These are phyloP conservation scores for Xiphophorus birchmanni DNA, from an alignment of 2,797 vertebrate genomes.

Conservation along the genomic window DNA sequence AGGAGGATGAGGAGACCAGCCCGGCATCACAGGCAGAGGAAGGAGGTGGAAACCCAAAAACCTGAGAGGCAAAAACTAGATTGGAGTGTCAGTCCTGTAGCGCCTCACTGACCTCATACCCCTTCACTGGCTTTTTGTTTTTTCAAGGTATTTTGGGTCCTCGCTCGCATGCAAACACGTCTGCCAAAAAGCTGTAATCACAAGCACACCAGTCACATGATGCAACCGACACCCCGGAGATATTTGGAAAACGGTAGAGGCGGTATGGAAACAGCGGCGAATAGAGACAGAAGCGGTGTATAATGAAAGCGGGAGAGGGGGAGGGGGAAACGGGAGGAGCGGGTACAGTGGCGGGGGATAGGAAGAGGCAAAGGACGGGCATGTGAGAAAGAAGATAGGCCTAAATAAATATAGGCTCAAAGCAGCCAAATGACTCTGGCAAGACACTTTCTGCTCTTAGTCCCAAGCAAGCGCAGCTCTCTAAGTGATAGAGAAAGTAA, in stretches of 20 bases:
- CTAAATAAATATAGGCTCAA: conserved; percentile 65
- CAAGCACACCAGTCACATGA: conserved; percentile 76
- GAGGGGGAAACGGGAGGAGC: not conserved
- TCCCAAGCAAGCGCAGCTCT: conserved; percentile 71
- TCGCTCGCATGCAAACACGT: conserved; percentile 31
- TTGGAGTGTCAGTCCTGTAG: conserved; percentile 27
- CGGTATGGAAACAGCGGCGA: conserved; percentile 44
- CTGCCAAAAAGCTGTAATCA: conserved; percentile 75
- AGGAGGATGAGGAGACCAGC: conserved; percentile 50
- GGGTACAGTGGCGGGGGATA: not conserved
- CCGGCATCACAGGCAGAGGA: conserved; percentile 50
- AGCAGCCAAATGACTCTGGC: conserved; percentile 79
- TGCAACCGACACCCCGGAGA: conserved; percentile 73
- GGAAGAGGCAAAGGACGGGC: conserved; percentile 47
- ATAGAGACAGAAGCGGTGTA: conserved; percentile 48
- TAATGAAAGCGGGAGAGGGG: conserved; percentile 33
- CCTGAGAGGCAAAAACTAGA: conserved; percentile 26
- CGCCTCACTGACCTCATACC: conserved; percentile 42
- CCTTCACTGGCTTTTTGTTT: conserved; percentile 34
- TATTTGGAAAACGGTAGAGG: conserved; percentile 70
- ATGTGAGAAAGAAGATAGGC: conserved; percentile 66
- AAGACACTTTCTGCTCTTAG: conserved; percentile 66
- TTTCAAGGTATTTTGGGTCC: conserved; percentile 60
- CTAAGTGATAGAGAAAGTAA: conserved; percentile 84
- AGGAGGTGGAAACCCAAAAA: conserved; percentile 37